These are phyloP conservation scores for Thunnus albacares DNA, from an alignment of 2,797 vertebrate species.

Conservation along the genomic window DNA sequence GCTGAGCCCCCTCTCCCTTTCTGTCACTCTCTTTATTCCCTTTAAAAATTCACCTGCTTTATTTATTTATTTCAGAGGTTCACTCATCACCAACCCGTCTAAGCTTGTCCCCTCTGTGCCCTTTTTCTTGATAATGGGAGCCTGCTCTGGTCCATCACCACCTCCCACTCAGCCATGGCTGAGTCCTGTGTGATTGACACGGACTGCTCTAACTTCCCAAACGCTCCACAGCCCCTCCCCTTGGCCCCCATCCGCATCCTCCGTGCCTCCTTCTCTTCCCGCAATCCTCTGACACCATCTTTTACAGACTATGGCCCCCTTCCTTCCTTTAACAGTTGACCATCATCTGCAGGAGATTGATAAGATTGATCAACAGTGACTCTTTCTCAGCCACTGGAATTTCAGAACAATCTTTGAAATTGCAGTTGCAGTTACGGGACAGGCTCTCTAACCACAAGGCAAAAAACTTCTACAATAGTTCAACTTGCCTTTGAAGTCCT, in stretches of 20 bases:
- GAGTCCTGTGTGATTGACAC: conserved; percentile 55
- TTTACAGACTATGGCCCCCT: conserved; percentile 11
- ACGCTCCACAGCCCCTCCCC: neutral
- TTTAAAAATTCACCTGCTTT: conserved; percentile 50
- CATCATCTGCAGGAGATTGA: conserved; percentile 16
- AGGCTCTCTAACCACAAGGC: neutral
- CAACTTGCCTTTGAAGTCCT: neutral
- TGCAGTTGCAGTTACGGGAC: neutral
- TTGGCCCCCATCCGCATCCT: conserved; percentile 14
- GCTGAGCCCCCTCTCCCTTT: conserved; percentile 18
- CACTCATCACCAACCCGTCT: conserved; percentile 71
- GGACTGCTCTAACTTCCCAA: conserved; percentile 34
- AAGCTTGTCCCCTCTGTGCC: conserved; percentile 70
- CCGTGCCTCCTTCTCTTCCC: conserved; percentile 19
- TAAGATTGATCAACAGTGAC: neutral
- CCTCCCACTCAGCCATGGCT: conserved; percentile 73
- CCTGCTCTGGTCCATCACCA: conserved; percentile 76
- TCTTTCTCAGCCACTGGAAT: neutral
- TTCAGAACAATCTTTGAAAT: neutral
- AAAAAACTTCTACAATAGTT: neutral
- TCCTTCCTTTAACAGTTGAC: conserved; percentile 3
- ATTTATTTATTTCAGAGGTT: conserved; percentile 66
- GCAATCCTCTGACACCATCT: conserved; percentile 14
- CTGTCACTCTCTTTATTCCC: conserved; percentile 29
- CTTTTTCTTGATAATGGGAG: conserved; percentile 64